A percentile compares a stretch with the other conserved stretches of the same genome.
Conservation (phyloP, 2,888 invertebrate genomes). For the Herminia tarsipennalis region DNA sequence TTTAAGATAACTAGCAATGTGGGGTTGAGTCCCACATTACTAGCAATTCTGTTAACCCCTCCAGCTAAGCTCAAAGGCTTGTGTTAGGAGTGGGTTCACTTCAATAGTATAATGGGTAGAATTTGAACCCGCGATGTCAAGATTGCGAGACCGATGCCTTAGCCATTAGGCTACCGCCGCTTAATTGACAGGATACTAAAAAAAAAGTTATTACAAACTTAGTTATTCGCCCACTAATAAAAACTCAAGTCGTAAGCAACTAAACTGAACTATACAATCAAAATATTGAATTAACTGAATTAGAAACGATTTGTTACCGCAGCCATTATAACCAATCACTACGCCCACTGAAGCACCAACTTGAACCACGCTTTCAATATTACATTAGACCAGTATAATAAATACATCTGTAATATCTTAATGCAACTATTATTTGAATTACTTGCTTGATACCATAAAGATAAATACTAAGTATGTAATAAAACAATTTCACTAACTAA, state of each 20-base stretch:
- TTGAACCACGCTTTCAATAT: conserved; percentile 12
- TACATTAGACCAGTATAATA: conserved; percentile 11
- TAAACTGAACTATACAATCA: conserved; percentile 25
- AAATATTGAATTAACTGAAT: conserved; percentile 45
- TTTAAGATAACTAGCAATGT: too few relatives aligned
- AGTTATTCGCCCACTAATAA: conserved; percentile 20
- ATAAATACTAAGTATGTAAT: conserved; percentile 5
- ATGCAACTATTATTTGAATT: conserved; percentile 20
- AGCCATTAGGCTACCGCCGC: too few relatives aligned
- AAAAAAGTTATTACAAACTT: too few relatives aligned
- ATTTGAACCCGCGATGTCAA: too few relatives aligned
- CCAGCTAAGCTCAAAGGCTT: too few relatives aligned
- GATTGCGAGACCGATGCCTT: too few relatives aligned
- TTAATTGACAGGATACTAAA: too few relatives aligned
- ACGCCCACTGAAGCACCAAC: conserved; percentile 34
- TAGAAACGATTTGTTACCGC: conserved; percentile 39
- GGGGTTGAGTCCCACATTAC: too few relatives aligned
- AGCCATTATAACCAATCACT: conserved; percentile 34
- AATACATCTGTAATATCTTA: conserved; percentile 27
- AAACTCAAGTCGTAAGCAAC: conserved; percentile 12
- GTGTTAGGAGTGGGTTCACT: too few relatives aligned
- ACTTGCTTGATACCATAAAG: conserved; percentile 17
- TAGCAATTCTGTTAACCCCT: too few relatives aligned
- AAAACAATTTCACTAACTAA: background rate
- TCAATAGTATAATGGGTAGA: too few relatives aligned